Conservation (phyloP, 2,797 vertebrate genomes). For the Syngnathus rostellatus region DNA sequence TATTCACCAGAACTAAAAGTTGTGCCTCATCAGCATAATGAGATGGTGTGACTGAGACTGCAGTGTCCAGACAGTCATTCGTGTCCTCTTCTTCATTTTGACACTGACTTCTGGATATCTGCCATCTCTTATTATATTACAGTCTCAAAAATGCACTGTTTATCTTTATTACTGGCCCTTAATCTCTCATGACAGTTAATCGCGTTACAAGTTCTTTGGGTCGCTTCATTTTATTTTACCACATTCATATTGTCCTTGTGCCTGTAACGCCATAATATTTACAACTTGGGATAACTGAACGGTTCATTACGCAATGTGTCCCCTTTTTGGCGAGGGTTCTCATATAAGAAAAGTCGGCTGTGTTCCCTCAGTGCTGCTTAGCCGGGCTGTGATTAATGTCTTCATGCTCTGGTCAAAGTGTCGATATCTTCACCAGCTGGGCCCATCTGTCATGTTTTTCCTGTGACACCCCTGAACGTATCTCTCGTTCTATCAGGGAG, state of each 20-base stretch:
- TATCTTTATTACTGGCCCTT: conserved; percentile 56
- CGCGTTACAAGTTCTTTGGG: conserved; percentile 46
- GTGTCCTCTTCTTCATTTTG: conserved; percentile 52
- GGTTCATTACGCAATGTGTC: conserved; percentile 10
- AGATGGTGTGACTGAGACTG: conserved; percentile 36
- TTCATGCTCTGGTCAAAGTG: conserved; percentile 66
- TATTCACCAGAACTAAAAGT: conserved; percentile 26
- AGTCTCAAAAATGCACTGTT: conserved; percentile 46
- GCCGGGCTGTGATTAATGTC: conserved; percentile 65
- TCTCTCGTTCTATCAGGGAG: conserved; percentile 66
- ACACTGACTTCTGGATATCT: conserved; percentile 60
- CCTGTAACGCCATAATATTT: conserved; percentile 20
- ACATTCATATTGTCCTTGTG: conserved; percentile 25
- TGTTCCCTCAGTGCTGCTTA: conserved; percentile 54
- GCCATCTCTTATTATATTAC: conserved; percentile 61
- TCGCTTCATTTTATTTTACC: conserved; percentile 19
- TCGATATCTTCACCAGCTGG: conserved; percentile 72
- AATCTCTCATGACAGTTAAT: conserved; percentile 58
- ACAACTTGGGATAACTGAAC: conserved; percentile 30
- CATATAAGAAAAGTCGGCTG: conserved; percentile 44
- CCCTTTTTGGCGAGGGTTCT: background rate
- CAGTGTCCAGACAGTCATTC: conserved; percentile 53
- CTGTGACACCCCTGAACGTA: conserved; percentile 63
- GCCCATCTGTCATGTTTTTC: conserved; percentile 71
- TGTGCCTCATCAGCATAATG: conserved; percentile 40